Percentiles rank a stretch among this genome's conserved stretches.
phyloP scores from a whole-genome alignment of 2,113 vertebrate species.

The Heterotilapia buettikoferi region DNA sequence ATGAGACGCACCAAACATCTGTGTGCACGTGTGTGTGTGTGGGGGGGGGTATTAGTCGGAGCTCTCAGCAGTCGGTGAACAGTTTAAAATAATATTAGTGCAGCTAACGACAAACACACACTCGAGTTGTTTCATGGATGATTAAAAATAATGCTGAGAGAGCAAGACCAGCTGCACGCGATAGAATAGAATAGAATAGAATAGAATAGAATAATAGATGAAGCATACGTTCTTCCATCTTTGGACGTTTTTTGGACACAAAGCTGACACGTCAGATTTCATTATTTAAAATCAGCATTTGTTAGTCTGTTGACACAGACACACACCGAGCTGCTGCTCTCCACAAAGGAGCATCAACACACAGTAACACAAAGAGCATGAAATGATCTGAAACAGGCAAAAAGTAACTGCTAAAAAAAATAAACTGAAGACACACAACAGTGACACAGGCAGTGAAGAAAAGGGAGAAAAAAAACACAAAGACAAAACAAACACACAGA shows the following conservation, averaged over 20 bases:
- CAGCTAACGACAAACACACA: background rate
- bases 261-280: accelerated
- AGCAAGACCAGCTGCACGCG: background rate
- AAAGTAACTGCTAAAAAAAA: background rate
- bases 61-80: background rate
- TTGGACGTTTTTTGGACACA: background rate
- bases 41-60: background rate
- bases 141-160: background rate
- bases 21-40: background rate
- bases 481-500: background rate
- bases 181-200: background rate
- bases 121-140: background rate
- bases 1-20: background rate
- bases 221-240: background rate
- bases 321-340: background rate
- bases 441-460: background rate
- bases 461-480: accelerated
- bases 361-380: background rate
- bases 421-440: background rate
- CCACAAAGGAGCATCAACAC: background rate
- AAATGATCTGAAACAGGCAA: background rate
- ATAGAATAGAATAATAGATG: background rate
- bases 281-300: background rate
- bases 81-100: slow-evolving; percentile 11
- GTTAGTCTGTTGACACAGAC: background rate